Evolutionary conservation across 1,140 invertebrate species (phyloP).

Genomic region (Drosophila tropicalis): DNA sequence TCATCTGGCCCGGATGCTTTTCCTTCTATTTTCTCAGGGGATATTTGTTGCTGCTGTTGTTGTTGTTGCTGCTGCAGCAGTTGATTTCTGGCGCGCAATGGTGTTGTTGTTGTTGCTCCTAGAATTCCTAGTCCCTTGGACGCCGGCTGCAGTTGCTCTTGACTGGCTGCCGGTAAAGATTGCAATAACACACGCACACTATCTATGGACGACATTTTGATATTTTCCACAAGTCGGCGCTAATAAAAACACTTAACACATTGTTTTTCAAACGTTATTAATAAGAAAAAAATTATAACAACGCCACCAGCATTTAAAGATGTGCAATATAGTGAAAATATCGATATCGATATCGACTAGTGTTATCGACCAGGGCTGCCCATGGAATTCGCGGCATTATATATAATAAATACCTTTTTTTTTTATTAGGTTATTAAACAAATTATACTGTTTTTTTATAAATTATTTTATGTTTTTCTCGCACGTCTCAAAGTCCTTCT

Average conservation of each 20-base stretch:
- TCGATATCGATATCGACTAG: not conserved
- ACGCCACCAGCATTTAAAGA: slow-evolving; percentile 8
- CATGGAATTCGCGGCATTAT: no score
- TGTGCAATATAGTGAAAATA: not conserved
- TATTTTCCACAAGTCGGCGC: slow-evolving; percentile 15
- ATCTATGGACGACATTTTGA: slow-evolving; percentile 66
- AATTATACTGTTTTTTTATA: no score
- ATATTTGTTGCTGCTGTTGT: slow-evolving; percentile 33
- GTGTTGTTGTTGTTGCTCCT: slow-evolving; percentile 30
- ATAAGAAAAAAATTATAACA: slow-evolving; percentile 28
- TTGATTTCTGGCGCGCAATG: slow-evolving; percentile 63
- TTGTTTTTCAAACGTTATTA: slow-evolving; percentile 34
- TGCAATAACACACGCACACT: slow-evolving; percentile 65
- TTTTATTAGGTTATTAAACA: no score
- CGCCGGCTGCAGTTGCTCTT: slow-evolving; percentile 52
- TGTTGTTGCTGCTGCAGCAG: slow-evolving; percentile 21
- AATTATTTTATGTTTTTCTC: no score
- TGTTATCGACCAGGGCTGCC: not conserved
- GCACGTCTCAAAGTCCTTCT: no score
- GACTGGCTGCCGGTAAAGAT: slow-evolving; percentile 60
- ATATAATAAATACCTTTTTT: no score
- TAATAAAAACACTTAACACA: slow-evolving; percentile 45
- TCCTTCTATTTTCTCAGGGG: slow-evolving; percentile 47
- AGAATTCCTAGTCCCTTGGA: slow-evolving; percentile 44
- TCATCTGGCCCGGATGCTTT: slow-evolving; percentile 57